Evolutionary conservation across 2,797 vertebrate genomes (phyloP).

Genomic region (Vultur gryphus): DNA sequence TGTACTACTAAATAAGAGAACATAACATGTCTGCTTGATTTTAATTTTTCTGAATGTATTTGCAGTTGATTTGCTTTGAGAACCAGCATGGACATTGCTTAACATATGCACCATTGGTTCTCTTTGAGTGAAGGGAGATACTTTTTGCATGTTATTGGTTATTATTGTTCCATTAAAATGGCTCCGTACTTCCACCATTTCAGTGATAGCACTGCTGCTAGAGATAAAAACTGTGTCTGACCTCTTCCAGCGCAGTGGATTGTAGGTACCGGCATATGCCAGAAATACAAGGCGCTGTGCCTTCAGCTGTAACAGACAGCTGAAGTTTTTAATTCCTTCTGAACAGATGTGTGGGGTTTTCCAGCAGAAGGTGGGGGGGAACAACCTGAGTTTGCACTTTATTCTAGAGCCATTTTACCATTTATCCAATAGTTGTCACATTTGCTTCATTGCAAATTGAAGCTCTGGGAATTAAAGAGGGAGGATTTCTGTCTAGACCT

Average conservation of each 20-base stretch:
- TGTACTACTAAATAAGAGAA: background rate
- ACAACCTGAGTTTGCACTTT: background rate
- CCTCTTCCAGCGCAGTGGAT: background rate
- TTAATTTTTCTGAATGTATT: background rate
- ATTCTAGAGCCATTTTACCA: background rate
- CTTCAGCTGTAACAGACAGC: background rate
- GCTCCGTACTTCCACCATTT: background rate
- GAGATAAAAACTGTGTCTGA: background rate
- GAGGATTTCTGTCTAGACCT: slow-evolving; percentile 40
- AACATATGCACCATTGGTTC: background rate
- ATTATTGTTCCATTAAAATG: background rate
- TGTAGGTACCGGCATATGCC: background rate
- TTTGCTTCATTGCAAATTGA: slow-evolving; percentile 19
- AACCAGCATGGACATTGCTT: background rate
- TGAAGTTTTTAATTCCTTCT: background rate
- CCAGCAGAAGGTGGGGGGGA: background rate
- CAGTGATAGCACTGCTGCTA: background rate
- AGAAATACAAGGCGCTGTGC: background rate
- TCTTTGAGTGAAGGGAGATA: background rate
- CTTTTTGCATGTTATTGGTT: background rate
- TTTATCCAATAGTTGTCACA: background rate
- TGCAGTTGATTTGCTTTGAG: background rate
- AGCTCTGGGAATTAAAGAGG: slow-evolving; percentile 14
- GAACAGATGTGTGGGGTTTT: background rate
- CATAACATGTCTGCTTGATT: background rate